Evolutionary conservation across 2,888 invertebrate genomes (phyloP), one percentile per base, ranked within the genome.

Genomic region (Teinopalpus imperialis): DNA sequence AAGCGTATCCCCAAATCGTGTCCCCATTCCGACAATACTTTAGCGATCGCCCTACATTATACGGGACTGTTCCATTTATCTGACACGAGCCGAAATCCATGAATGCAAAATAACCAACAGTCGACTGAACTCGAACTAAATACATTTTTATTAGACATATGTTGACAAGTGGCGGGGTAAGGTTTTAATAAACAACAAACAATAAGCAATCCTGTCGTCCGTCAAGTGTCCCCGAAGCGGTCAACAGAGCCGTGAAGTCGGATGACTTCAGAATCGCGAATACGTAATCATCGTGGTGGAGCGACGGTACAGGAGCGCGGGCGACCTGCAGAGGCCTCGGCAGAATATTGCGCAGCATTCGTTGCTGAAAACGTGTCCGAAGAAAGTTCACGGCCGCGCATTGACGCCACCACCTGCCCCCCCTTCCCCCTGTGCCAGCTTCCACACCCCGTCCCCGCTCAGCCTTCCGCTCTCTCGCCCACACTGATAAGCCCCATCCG

Each of bases 331-430:
- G 66, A 74, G 76, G 67, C 66, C 69, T 69, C 63, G 72, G 65
- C 68, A 79, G 77, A 74, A 70, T 79, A 85, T 77, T 87, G 83
- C 86, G 86, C 85, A 83, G 85, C 71, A 80, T 59, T 79, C 69
- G 76, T 71, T 85, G 81, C 87, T 88, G 86, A 87, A 86, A 87
- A 86, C 85, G 83, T 86, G 87, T 77, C 81, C 83, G 77, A 85
- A 86, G 88, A 87, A 89, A 88, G 89, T 89, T 89, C 89, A 89
- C 75, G 89, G 89, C 75, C 89, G 89, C 88, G 74, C 89, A 79
- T 89, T 88, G 89, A 89, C 89, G 86, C 70, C 68, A 63, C 72
- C 70, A 69, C 75, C 77, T 69, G 71, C 74, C 74, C 63, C 68
- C 66, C 68, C 70, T 66, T 69, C 52, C 49, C 53, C 52, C n/a